Conservation (phyloP, 2,797 vertebrate species). For the Saxicola maurus region DNA sequence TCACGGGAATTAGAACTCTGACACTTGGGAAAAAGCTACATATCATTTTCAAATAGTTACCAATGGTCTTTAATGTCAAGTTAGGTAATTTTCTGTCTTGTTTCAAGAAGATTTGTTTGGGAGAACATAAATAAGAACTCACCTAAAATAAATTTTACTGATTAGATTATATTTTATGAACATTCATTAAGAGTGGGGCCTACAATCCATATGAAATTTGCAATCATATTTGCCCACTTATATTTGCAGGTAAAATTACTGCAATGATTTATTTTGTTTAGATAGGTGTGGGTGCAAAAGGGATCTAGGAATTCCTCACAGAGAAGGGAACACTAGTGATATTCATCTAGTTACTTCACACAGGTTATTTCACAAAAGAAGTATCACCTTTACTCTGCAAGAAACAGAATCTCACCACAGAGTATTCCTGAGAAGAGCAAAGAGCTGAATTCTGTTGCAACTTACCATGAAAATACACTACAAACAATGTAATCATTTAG, state of each 20-base stretch:
- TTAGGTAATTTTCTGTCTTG: not conserved
- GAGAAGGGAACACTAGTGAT: not conserved
- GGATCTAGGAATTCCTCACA: not conserved
- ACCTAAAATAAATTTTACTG: not conserved
- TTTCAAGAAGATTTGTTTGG: not conserved
- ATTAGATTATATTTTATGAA: not conserved
- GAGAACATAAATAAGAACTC: not conserved
- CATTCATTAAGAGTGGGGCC: not conserved
- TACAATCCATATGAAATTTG: not conserved
- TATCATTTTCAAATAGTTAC: not conserved
- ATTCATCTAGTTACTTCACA: not conserved
- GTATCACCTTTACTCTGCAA: not conserved
- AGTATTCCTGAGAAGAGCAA: not conserved
- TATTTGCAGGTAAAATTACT: not conserved
- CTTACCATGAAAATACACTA: constrained; percentile 24
- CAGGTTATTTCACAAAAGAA: not conserved
- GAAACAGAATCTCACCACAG: not conserved
- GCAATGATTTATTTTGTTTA: not conserved
- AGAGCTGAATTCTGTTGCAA: not conserved
- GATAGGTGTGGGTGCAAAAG: not conserved
- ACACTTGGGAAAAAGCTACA: not conserved
- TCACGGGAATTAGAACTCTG: not conserved
- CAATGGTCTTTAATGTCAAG: not conserved
- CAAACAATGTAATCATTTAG: not conserved
- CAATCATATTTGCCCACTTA: not conserved